Evolutionary conservation across 2,888 invertebrate species (phyloP).

Genomic region (Biston stratarius): DNA sequence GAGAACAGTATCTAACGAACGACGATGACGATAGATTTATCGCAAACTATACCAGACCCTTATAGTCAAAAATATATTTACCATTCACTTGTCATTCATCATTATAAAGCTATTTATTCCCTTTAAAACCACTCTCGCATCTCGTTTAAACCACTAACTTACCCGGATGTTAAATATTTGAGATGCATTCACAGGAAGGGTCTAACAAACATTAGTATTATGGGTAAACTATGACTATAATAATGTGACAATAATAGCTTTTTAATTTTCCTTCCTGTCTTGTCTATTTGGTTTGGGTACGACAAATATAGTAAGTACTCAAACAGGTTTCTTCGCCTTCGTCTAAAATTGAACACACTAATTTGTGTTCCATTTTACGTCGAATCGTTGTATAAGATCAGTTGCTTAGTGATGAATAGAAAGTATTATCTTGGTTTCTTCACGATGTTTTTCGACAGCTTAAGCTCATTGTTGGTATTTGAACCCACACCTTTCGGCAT

Average conservation of each 20-base stretch:
- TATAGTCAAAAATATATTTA: not conserved
- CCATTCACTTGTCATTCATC: not conserved
- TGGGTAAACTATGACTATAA: constrained; percentile 2
- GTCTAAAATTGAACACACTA: too few relatives aligned
- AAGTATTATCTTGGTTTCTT: too few relatives aligned
- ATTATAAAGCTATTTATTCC: not conserved
- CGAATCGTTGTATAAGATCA: too few relatives aligned
- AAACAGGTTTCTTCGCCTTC: too few relatives aligned
- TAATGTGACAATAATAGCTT: not conserved
- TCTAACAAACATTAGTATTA: constrained; percentile 10
- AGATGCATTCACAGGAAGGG: constrained; percentile 8
- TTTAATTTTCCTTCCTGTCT: not conserved
- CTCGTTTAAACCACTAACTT: constrained; percentile 14
- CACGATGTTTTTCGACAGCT: too few relatives aligned
- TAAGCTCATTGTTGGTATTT: too few relatives aligned
- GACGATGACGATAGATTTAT: not conserved
- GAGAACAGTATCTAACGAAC: too few relatives aligned
- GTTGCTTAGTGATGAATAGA: too few relatives aligned
- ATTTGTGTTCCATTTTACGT: too few relatives aligned
- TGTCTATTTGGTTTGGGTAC: not conserved
- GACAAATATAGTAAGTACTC: too few relatives aligned
- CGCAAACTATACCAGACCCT: too few relatives aligned
- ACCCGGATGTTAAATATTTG: constrained; percentile 31
- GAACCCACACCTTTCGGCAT: too few relatives aligned
- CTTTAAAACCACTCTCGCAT: not conserved